Percentiles rank a stretch among this genome's conserved stretches.
These are phyloP conservation scores for Volucella inflata DNA, from an alignment of 2,888 invertebrate genomes.

Conservation along the genomic window DNA sequence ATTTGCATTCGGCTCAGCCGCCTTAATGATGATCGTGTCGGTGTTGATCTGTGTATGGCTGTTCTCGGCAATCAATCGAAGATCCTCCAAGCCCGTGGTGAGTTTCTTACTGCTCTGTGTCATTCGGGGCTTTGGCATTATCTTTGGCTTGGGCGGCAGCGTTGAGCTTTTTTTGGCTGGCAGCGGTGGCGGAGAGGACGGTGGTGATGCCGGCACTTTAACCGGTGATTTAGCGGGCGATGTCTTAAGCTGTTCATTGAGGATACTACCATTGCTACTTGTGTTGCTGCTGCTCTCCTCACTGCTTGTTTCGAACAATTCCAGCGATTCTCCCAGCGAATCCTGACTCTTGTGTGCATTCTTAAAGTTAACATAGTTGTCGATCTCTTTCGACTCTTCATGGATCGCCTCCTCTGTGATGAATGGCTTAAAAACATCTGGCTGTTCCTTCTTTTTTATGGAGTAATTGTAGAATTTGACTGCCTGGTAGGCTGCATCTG, in stretches of 20 bases:
- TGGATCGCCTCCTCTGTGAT: constrained; percentile 92
- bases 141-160: constrained; percentile 84
- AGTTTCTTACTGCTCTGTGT: constrained; percentile 81
- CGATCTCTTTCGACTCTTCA: constrained; percentile 92
- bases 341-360: constrained; percentile 88
- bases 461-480: constrained; percentile 95
- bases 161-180: constrained; percentile 83
- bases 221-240: constrained; percentile 58
- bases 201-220: constrained; percentile 38
- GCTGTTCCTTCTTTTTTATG: constrained; percentile 90
- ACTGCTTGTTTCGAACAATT: constrained; percentile 84
- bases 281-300: constrained; percentile 80
- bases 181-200: constrained; percentile 82
- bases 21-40: constrained; percentile 82
- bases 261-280: constrained; percentile 77
- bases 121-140: constrained; percentile 85
- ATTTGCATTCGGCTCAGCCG: constrained; percentile 81
- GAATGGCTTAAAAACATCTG: constrained; percentile 90
- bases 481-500: constrained; percentile 94
- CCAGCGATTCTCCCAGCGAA: constrained; percentile 85
- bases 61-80: constrained; percentile 79
- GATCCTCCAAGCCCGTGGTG: constrained; percentile 83
- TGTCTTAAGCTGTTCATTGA: constrained; percentile 63
- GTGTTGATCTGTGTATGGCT: constrained; percentile 79
- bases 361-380: constrained; percentile 89